Evolutionary conservation across 2,113 vertebrate genomes (phyloP), one percentile per base, ranked within the genome.

Genomic region (Lycocorax pyrrhopterus): DNA sequence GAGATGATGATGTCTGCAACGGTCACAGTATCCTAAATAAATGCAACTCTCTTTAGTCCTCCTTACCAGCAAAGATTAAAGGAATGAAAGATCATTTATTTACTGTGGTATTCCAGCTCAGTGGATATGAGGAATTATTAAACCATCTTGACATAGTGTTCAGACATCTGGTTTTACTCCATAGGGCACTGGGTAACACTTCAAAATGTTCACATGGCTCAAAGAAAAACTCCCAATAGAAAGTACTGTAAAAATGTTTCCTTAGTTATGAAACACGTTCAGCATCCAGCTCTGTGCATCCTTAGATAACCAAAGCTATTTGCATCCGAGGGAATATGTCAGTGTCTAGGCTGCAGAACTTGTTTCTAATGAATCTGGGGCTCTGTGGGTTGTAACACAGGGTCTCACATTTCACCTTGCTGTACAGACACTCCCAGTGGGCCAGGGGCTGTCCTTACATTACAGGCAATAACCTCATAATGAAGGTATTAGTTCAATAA

Each of bases 281-380:
- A 84, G 59, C 30, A 80, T 39, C 21, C 60, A 82, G 35, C 25
- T 55, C 66, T 46, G 41, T 49, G 69, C 37, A 58, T 27, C 58
- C 53, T 82, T n/a, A 73, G 90, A 62, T 25, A 92, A 81, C 37
- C 14, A 82, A 64, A 63, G 41, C 15, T 14, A 73, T 64, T 44
- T 75, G 46, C 69, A 87, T 84, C n/a, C 53, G 60, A 87, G 37
- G 32, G 62, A 87, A 79, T 55, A 72, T 91, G 69, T 84, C 86
- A 60, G 22, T 6, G 18, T 72, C 52, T 58, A 44, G 41, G 63
- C 89, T 68, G 8, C 58, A 84, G 66, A 85, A 79, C 79, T 91
- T 68, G 37, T 46, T 89, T 59, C 77, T 95, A 93, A 94, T 79
- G 71, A 91, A 82, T 43, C 77, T 83, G 74, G 74, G 89, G 26